Evolutionary conservation across 2,888 invertebrate species (phyloP).

Genomic region (Aricia artaxerxes): DNA sequence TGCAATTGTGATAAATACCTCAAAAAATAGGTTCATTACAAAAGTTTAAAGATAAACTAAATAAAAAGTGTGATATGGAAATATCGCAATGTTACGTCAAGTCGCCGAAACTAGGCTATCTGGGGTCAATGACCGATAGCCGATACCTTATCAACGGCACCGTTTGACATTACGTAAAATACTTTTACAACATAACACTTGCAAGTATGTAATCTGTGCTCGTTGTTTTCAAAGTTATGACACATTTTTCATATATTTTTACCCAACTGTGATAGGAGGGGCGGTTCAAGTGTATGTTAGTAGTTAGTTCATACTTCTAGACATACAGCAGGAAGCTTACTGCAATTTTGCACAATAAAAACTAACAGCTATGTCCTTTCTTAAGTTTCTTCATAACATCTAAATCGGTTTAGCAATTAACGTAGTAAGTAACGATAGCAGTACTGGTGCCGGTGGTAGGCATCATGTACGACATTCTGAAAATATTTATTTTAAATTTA

Average conservation of each 20-base stretch:
- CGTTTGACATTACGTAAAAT: constrained; percentile 22
- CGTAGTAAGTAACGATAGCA: too few species aligned
- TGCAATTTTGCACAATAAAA: too few species aligned
- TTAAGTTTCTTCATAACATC: too few species aligned
- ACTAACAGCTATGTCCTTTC: too few species aligned
- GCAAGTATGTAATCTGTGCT: neutral
- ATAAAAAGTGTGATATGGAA: neutral
- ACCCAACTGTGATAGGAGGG: too few species aligned
- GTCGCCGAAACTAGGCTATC: constrained; percentile 23
- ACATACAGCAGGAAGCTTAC: too few species aligned
- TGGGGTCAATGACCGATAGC: constrained; percentile 23
- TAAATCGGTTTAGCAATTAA: too few species aligned
- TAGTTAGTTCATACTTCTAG: too few species aligned
- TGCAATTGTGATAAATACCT: neutral
- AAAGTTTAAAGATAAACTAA: neutral
- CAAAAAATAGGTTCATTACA: neutral
- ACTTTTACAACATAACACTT: constrained; percentile 1
- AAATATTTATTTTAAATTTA: too few species aligned
- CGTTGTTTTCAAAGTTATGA: neutral
- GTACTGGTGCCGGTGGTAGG: too few species aligned
- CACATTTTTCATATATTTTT: neutral
- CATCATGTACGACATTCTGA: too few species aligned
- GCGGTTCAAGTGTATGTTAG: too few species aligned
- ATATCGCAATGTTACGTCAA: constrained; percentile 28
- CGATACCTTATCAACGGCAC: constrained; percentile 14